phyloP scores from a whole-genome alignment of 2,888 invertebrate genomes.

The Hyppa rectilinea region DNA sequence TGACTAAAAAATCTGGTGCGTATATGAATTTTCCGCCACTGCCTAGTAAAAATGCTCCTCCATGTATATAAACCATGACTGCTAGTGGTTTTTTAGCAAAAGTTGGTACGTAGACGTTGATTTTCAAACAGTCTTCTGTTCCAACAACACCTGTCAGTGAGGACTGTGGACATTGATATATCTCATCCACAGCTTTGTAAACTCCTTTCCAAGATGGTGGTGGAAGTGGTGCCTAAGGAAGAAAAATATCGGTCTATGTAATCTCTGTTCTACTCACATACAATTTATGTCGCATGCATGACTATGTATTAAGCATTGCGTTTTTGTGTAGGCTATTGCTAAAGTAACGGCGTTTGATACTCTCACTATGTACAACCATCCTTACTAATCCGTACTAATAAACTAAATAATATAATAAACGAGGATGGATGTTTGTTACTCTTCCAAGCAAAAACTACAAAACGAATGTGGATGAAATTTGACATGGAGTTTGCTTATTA shows the following conservation, averaged over 20 bases:
- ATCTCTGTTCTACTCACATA: not conserved
- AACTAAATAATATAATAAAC: too few relatives aligned
- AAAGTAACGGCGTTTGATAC: not conserved
- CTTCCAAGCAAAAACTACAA: too few relatives aligned
- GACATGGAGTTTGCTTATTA: too few relatives aligned
- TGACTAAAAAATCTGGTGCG: slow-evolving; percentile 82
- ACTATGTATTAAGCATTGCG: not conserved
- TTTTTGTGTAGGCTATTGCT: not conserved
- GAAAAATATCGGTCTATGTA: slow-evolving; percentile 22
- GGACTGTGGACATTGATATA: slow-evolving; percentile 79
- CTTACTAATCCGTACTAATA: too few relatives aligned
- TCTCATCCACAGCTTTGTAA: slow-evolving; percentile 81
- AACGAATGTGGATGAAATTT: too few relatives aligned
- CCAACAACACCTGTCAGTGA: slow-evolving; percentile 74
- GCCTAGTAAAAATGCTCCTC: slow-evolving; percentile 84
- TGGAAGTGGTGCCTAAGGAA: slow-evolving; percentile 81
- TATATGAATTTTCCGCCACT: slow-evolving; percentile 83
- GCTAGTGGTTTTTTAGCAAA: slow-evolving; percentile 73
- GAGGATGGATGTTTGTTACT: too few relatives aligned
- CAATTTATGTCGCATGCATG: not conserved
- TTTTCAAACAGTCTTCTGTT: slow-evolving; percentile 83
- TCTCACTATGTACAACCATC: not conserved
- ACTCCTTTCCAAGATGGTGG: slow-evolving; percentile 84
- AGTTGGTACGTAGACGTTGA: slow-evolving; percentile 83
- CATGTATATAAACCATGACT: slow-evolving; percentile 87